Evolutionary conservation across 2,888 invertebrate species (phyloP).

Genomic region (Emesis russula): DNA sequence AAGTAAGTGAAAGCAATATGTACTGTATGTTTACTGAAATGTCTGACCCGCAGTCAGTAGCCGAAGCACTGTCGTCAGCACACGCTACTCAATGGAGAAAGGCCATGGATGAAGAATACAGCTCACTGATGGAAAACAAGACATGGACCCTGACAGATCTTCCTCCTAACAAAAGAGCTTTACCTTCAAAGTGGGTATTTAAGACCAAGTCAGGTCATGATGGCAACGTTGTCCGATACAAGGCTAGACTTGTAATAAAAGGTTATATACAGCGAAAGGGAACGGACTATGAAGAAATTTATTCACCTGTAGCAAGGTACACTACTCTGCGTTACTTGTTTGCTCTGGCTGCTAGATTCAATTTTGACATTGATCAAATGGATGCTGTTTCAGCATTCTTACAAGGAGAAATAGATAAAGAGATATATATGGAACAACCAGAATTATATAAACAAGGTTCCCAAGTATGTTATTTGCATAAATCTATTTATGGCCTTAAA

Average conservation of each 20-base stretch:
- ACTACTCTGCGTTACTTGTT: constrained; percentile 69
- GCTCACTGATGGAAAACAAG: constrained; percentile 7
- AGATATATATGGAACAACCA: constrained; percentile 76
- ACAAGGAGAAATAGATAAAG: constrained; percentile 75
- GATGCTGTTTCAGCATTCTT: constrained; percentile 79
- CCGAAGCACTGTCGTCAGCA: constrained; percentile 30
- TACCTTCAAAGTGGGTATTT: constrained; percentile 69
- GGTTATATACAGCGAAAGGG: constrained; percentile 73
- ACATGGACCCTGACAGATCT: constrained; percentile 16
- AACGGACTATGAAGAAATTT: constrained; percentile 73
- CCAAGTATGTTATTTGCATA: constrained; percentile 76
- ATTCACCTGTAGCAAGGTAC: constrained; percentile 80
- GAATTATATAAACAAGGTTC: constrained; percentile 47
- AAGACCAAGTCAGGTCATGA: constrained; percentile 72
- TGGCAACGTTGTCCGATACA: constrained; percentile 64
- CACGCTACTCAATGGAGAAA: constrained; percentile 19
- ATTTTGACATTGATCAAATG: constrained; percentile 66
- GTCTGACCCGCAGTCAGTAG: constrained; percentile 4
- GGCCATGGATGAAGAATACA: constrained; percentile 25
- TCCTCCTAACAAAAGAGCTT: not conserved
- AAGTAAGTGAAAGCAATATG: constrained; percentile 6
- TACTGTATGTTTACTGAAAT: constrained; percentile 17
- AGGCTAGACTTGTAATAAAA: constrained; percentile 82
- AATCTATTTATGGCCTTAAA: constrained; percentile 75
- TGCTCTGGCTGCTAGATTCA: constrained; percentile 55